Evolutionary conservation across 2,888 invertebrate genomes (phyloP).

Genomic region (Catocala fraxini): DNA sequence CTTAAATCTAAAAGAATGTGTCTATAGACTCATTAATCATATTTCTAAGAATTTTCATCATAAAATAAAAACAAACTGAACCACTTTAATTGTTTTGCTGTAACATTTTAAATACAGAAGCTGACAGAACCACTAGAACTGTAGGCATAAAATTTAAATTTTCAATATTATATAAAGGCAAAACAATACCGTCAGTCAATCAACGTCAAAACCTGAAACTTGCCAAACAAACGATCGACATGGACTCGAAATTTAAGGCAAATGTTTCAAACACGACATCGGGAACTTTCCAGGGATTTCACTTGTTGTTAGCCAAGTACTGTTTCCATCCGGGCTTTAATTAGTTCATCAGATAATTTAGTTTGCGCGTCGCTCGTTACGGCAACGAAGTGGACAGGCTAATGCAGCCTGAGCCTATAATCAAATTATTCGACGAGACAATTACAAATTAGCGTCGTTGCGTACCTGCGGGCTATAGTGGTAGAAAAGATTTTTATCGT

Average conservation of each 20-base stretch:
- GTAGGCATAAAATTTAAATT: not conserved
- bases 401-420: slow-evolving; percentile 77
- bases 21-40: too few relatives aligned
- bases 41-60: too few relatives aligned
- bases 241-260: slow-evolving; percentile 12
- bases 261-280: slow-evolving; percentile 35
- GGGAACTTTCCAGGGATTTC: slow-evolving; percentile 46
- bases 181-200: slow-evolving; percentile 10
- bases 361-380: slow-evolving; percentile 78
- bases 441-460: slow-evolving; percentile 71
- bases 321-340: slow-evolving; percentile 68
- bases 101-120: not conserved
- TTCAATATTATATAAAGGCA: slow-evolving; percentile 3
- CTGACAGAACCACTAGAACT: slow-evolving; percentile 2
- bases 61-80: not conserved
- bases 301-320: slow-evolving; percentile 66
- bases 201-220: slow-evolving; percentile 8
- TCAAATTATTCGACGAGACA: slow-evolving; percentile 76
- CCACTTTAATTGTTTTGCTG: not conserved
- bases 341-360: slow-evolving; percentile 81
- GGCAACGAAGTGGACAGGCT: slow-evolving; percentile 71
- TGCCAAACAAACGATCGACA: slow-evolving; percentile 12
- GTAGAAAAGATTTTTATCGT: slow-evolving; percentile 23
- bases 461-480: slow-evolving; percentile 43
- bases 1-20: too few relatives aligned